Evolutionary conservation across 2,797 vertebrate species (phyloP), one percentile per base, ranked within the genome.

Genomic region (Rhincodon typus): DNA sequence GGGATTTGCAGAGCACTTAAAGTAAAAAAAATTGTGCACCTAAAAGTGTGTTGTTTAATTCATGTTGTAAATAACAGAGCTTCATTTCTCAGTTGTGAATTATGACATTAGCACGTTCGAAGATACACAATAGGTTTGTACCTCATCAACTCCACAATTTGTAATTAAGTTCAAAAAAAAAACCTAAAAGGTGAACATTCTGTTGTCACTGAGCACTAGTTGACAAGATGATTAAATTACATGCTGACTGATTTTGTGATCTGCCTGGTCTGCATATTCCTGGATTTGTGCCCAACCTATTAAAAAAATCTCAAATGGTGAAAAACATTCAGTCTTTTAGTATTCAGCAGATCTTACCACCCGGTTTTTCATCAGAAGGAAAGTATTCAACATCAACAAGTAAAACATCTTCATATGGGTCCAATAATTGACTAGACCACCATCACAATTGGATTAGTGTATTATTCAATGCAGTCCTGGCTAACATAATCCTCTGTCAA

Each of bases 401-500:
- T 74, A 34, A 94, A 94, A 74, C 42, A 8, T 74, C n/a, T 46
- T 53, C 17, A n/a, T n/a, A 30, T 57, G 46, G 72, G 70, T 95
- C 94, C 53, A 95, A 77, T 77, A 95, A 95, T 95, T 95, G 94
- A 95, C 69, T 74, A 77, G 53, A 95, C 46, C 46, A 95, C 74
- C 69, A 95, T 77, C 94, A 95, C 94, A 74, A 95, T 53, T 77
- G 30, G 53, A 95, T 95, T 57, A 77, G 72, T 77, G 17, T 57
- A 77, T 15, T 53, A 77, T 95, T 95, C 46, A 95, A 50, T 57
- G 77, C 19, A 77, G 42, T n/a, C 70, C 46, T 77, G 97, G 96
- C 97, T 96, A 96, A 97, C 96, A 95, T 93, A 93, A 96, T 96
- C 96, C 96, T 96, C 96, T 96, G 97, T 97, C 97, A 97, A 97